Base-by-base conservation (phyloP, 2,113 vertebrate species). In the Addax nasomaculatus region DNA sequence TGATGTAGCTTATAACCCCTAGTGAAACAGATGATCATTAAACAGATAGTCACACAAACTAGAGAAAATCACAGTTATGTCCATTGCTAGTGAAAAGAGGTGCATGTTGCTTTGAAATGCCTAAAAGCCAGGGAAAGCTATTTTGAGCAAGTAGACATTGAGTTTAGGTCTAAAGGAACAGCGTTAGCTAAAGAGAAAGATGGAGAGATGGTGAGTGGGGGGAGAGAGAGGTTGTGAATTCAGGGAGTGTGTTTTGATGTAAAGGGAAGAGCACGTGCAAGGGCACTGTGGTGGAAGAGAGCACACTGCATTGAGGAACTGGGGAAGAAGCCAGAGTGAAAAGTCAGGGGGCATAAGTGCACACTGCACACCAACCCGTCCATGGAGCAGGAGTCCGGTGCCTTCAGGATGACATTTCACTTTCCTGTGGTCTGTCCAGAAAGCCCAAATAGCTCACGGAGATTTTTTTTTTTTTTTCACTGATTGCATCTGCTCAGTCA, bases 401-500 rank as follows among this genome's bases (percentile, higher is more conserved):
- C 15, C 78, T 33, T 49, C 78, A 33, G 16, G 29, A 45, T 33
- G 39, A 78, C 45, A 30, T 49, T 47, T 33, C 78, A 99, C 99
- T 99, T 99, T 97, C 99, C 99, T 23, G 99, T 99, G 85, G 99
- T 99, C 96, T 99, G 99, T 97, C 99, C 99, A 6, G 99, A 99
- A 94, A 99, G 99, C 62, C 99, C 99, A 94, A 99, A 99, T 97
- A 99, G 99, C 97, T 99, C 99, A 96, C 99, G 98, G 84, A 99
- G 99, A 2, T 47, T 2, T 11, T 47, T 36, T 70, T 39, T 39
- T 39, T 99, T 97, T 99, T 99, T 98, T 99, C 99, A n/a, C 99
- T 99, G 98, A 99, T 98, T 93, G 99, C 99, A 98, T 99, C 99
- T 5, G 99, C 99, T 99, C 39, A 43, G 98, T 99, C 99, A 6